Base-by-base conservation (phyloP, 2,797 vertebrate species). In the Brachyrhaphis roseni region DNA sequence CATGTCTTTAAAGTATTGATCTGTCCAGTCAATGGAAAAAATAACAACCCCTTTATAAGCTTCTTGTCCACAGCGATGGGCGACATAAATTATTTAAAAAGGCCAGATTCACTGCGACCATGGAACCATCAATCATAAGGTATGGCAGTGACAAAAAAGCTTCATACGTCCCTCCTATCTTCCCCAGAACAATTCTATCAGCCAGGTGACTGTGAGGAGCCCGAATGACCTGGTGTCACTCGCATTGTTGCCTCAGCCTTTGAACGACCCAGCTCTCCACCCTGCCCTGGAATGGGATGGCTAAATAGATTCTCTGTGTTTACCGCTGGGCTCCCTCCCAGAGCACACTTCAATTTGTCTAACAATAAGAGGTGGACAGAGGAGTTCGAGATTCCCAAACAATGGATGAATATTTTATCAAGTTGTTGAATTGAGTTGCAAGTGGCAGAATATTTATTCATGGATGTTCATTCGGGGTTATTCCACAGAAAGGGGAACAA, bases 81-180 rank as follows among this genome's bases (percentile, higher is more conserved):
- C 97, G 96, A 97, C 96, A 99, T 99, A 97, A 98, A 99, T 99
- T 99, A 99, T 99, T 99, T 98, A 99, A 98, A 99, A 99, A 99
- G 98, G 98, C 97, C 98, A 99, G 96, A 96, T 97, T 97, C 97
- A 95, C 97, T 97, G 97, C 96, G 95, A 97, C 98, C 97, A 98
- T 95, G 96, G 96, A 98, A 97, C 98, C 97, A 99, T 99, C 98
- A 99, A 99, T 99, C 98, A 99, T 96, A 95, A 95, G 96, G 97
- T 97, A 97, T 97, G 96, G 97, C 96, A 95, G 96, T 97, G 97
- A 98, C 97, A 99, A 98, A 98, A 98, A 96, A 91, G 96, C 96
- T 97, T 98, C 97, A 97, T 95, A 97, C 93, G 94, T 95, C 96
- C 87, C 95, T 97, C 95, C 97, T 97, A 95, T 96, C 96, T 94